Evolutionary conservation across 2,113 vertebrate genomes (phyloP).

Genomic region (Poecile atricapillus): DNA sequence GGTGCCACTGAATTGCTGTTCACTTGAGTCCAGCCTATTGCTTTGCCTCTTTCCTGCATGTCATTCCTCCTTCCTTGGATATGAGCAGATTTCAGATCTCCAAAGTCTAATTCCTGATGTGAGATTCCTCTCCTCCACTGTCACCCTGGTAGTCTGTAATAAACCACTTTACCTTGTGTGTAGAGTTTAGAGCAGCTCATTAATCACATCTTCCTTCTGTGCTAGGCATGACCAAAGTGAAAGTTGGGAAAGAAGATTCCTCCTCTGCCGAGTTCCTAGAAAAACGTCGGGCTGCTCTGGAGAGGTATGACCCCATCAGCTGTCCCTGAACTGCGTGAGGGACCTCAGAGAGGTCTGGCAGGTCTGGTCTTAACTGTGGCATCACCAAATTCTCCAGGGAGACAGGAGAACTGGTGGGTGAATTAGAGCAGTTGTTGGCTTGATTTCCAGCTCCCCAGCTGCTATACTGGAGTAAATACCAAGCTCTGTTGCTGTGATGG

Average conservation of each 20-base stretch:
- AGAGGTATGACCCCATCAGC: conserved; percentile 78
- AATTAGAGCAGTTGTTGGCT: neutral
- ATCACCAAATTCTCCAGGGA: neutral
- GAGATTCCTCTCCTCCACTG: neutral
- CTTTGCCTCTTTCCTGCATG: neutral
- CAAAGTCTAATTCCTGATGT: neutral
- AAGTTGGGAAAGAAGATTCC: conserved; percentile 97
- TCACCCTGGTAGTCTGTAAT: neutral
- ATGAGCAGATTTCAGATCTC: neutral
- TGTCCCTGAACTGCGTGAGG: neutral
- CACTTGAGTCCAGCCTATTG: neutral
- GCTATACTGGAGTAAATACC: neutral
- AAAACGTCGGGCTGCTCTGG: conserved; percentile 90
- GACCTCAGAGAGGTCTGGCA: neutral
- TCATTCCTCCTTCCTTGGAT: neutral
- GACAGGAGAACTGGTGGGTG: neutral
- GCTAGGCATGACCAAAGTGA: conserved; percentile 97
- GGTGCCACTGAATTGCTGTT: neutral
- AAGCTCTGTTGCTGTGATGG: rapidly evolving
- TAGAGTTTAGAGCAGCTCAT: neutral
- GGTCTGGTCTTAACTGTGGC: neutral
- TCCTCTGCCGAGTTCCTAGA: conserved; percentile 96
- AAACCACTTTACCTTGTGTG: neutral
- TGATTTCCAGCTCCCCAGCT: neutral
- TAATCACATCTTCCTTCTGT: neutral